phyloP scores from a whole-genome alignment of 1,140 invertebrate species.

The Cydia splendana region DNA sequence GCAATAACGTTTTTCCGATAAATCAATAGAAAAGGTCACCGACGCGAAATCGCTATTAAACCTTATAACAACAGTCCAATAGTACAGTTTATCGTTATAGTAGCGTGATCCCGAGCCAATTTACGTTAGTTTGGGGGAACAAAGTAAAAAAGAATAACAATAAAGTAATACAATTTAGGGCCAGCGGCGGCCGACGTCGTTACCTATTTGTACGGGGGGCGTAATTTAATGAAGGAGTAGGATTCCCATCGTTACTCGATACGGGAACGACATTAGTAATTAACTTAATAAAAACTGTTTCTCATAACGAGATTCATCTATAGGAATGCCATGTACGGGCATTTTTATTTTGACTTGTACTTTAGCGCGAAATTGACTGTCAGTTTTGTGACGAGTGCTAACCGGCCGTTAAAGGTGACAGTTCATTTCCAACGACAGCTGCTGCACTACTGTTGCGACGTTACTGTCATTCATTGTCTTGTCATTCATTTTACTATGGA shows the following conservation, averaged over 20 bases:
- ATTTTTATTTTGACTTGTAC: too few relatives aligned
- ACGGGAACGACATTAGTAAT: slow-evolving; percentile 42
- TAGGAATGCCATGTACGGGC: background rate
- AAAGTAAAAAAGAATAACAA: slow-evolving; percentile 77
- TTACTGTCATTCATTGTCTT: too few relatives aligned
- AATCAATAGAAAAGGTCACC: slow-evolving; percentile 31
- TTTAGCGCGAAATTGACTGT: too few relatives aligned
- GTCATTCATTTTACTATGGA: too few relatives aligned
- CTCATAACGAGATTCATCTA: background rate
- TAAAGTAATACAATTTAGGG: slow-evolving; percentile 78
- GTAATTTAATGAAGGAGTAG: slow-evolving; percentile 74
- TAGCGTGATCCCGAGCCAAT: slow-evolving; percentile 76
- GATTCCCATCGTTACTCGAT: slow-evolving; percentile 64
- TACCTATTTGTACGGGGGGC: slow-evolving; percentile 69
- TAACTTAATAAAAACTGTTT: slow-evolving; percentile 46
- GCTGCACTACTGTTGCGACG: too few relatives aligned
- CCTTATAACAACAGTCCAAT: slow-evolving; percentile 66
- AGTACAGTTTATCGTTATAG: slow-evolving; percentile 71
- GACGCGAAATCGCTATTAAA: slow-evolving; percentile 37
- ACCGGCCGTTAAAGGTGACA: too few relatives aligned
- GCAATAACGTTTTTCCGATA: slow-evolving; percentile 25
- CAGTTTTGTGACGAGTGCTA: too few relatives aligned
- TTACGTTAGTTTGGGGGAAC: slow-evolving; percentile 73
- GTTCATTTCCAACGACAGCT: too few relatives aligned
- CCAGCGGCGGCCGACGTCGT: slow-evolving; percentile 59